Percentiles rank a stretch among this genome's conserved stretches.
phyloP scores from a whole-genome alignment of 1,140 invertebrate genomes.

The Scylla paramamosain region DNA sequence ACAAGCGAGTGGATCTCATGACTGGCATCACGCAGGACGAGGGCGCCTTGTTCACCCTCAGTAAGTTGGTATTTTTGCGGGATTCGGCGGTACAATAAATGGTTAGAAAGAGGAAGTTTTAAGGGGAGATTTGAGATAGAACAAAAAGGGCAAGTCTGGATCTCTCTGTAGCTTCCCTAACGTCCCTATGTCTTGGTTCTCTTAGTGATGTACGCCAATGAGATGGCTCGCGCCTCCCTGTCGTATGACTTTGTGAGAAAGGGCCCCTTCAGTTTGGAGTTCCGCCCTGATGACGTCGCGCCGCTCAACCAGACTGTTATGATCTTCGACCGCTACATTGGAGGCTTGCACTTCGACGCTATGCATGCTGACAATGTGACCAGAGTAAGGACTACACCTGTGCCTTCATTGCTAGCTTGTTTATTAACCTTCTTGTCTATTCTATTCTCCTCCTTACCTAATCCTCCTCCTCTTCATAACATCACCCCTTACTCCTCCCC shows the following conservation, averaged over 20 bases:
- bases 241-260: conserved; percentile 58
- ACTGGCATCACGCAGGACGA: conserved; percentile 56
- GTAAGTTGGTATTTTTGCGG: conserved; percentile 14
- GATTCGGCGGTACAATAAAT: not conserved
- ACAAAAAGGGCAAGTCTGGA: too few species aligned
- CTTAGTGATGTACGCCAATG: conserved; percentile 64
- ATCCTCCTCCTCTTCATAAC: too few species aligned
- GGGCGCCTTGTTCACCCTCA: conserved; percentile 31
- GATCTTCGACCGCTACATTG: conserved; percentile 71
- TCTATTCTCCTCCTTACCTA: too few species aligned
- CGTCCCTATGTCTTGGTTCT: not conserved
- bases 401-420: not conserved
- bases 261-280: conserved; percentile 62
- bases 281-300: conserved; percentile 62
- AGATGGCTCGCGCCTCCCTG: conserved; percentile 52
- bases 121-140: not conserved
- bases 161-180: too few species aligned
- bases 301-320: conserved; percentile 73
- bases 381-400: not conserved
- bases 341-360: conserved; percentile 57
- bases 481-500: too few species aligned
- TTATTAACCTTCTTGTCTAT: not conserved
- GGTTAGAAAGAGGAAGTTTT: not conserved
- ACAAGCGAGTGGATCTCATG: conserved; percentile 57
- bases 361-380: conserved; percentile 55